Evolutionary conservation across 2,888 invertebrate genomes (phyloP), one percentile per base, ranked within the genome.

Genomic region (Scrobipalpa costella): DNA sequence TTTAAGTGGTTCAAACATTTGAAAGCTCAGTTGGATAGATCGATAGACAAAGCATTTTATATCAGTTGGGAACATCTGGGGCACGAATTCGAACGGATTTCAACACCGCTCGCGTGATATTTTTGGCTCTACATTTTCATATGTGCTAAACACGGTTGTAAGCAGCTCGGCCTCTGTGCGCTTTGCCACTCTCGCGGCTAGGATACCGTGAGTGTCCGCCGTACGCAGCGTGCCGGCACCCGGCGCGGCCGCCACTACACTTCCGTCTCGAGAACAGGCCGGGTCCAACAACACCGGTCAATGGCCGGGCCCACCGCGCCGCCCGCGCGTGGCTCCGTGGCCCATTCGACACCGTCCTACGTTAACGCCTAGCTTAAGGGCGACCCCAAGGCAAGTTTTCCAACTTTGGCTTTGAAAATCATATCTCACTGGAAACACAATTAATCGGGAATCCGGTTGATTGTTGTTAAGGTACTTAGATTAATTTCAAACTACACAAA

Each of bases 201-300:
- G 74, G 77, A 49, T 89, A 90, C 90, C 90, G 90, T 88, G 72
- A 82, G 90, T 85, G 86, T 91, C 89, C 92, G 90, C 77, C 83
- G 92, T 80, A 81, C 86, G 84, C 85, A 87, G 86, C 88, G 89
- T 80, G 82, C 79, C 74, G 84, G 80, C 85, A 84, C 86, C 84
- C 87, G 87, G 88, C 87, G 90, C 88, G 89, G 84, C 89, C 90
- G 88, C 90, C 88, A 86, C 92, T 91, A 91, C 88, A 91, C 92
- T 83, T 92, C 92, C 68, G 91, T 92, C 91, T 91, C 92, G 83
- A 91, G 84, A 84, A 85, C 88, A 73, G 89, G 86, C 78, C 90
- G 89, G 71, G 87, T 89, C 75, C 90, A 89, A 88, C 90, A 90
- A 88, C 91, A 89, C 83, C 90, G 89, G 89, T 89, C 90, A 76